phyloP scores from a whole-genome alignment of 2,888 invertebrate genomes.

The Rhodophaea formosa region DNA sequence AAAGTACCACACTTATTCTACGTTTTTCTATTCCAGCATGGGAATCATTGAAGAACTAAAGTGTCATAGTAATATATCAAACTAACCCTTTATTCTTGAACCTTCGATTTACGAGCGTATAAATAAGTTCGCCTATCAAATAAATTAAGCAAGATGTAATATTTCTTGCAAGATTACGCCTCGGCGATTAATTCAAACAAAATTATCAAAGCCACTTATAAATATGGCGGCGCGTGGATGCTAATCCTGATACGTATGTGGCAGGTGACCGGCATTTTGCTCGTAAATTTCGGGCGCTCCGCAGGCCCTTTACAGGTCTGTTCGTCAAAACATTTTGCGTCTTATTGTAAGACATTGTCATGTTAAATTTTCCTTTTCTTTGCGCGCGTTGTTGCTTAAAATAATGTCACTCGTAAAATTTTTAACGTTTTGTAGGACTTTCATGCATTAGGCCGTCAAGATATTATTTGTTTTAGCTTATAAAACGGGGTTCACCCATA shows the following conservation, averaged over 20 bases:
- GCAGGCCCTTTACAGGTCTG: background rate
- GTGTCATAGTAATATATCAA: no score
- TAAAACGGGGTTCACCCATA: no score
- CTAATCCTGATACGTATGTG: constrained; percentile 9
- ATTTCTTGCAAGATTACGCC: constrained; percentile 6
- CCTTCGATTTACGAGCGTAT: background rate
- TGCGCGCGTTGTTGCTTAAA: no score
- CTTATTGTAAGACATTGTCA: background rate
- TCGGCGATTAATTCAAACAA: constrained; percentile 5
- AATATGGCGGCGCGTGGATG: constrained; percentile 1
- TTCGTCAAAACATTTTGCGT: background rate
- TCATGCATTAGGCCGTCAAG: no score
- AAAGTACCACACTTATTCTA: no score
- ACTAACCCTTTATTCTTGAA: background rate
- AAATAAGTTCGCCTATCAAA: background rate
- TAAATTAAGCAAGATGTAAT: background rate
- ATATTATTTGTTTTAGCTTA: no score
- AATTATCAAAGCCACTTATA: constrained; percentile 11
- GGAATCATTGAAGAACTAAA: no score
- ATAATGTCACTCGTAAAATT: no score
- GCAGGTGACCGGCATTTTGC: constrained; percentile 26
- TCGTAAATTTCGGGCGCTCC: constrained; percentile 26
- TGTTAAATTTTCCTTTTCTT: background rate
- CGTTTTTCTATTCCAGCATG: no score
- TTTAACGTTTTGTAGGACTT: no score